Conservation (phyloP, 2,113 vertebrate species). For the Carollia perspicillata region DNA sequence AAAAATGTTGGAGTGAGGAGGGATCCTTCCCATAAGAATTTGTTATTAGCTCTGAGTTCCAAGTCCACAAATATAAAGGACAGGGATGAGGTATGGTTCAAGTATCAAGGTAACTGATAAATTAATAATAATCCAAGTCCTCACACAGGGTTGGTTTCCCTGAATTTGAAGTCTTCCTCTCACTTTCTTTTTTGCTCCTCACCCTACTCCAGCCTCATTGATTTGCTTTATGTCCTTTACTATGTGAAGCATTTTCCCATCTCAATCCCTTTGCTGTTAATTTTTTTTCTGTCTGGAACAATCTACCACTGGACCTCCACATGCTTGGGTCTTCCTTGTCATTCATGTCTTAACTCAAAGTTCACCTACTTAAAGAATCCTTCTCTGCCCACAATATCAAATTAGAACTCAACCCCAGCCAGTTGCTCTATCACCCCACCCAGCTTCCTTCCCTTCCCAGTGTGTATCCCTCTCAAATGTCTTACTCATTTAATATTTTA, state of each 20-base stretch:
- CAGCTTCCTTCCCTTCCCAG: not conserved
- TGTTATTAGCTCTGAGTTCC: not conserved
- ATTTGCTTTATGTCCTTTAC: not conserved
- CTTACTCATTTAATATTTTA: not conserved
- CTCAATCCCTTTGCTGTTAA: not conserved
- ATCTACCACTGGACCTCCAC: not conserved
- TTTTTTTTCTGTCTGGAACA: not conserved
- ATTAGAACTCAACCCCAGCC: not conserved
- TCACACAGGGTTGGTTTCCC: not conserved
- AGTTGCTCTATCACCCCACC: not conserved
- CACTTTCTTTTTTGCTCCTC: not conserved
- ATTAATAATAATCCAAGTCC: not conserved
- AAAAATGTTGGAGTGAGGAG: not conserved
- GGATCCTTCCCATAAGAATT: not conserved
- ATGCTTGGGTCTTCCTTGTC: not conserved
- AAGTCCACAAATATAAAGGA: not conserved
- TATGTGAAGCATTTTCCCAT: not conserved
- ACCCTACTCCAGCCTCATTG: not conserved
- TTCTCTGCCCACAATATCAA: not conserved
- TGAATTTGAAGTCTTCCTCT: not conserved
- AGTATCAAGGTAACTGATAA: not conserved
- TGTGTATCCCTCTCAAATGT: not conserved
- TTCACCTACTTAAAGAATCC: not conserved
- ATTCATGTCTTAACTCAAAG: not conserved
- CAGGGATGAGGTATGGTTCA: not conserved